Percentiles rank a stretch among this genome's conserved stretches.
Evolutionary conservation across 2,888 invertebrate species (phyloP).

Genomic region (Epistrophe grossulariae): DNA sequence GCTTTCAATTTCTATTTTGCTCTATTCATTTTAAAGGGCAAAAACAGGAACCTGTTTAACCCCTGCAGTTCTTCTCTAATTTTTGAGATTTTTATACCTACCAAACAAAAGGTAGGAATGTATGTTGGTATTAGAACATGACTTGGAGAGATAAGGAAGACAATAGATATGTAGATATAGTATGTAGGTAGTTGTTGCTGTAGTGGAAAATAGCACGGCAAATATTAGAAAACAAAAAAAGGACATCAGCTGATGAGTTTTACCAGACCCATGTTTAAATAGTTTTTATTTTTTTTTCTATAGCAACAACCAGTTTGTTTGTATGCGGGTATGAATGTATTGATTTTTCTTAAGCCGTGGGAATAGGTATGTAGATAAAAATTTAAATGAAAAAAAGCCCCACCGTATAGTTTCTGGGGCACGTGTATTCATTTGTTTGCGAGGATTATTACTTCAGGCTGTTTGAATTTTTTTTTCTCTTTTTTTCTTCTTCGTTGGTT

Average conservation of each 20-base stretch:
- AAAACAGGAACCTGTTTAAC: conserved; percentile 21
- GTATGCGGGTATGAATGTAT: conserved; percentile 17
- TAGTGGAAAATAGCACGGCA: conserved; percentile 29
- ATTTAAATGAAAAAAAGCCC: conserved; percentile 18
- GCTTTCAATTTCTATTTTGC: conserved; percentile 34
- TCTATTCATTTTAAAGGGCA: conserved; percentile 25
- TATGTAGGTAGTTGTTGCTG: too few species aligned
- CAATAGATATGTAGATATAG: background rate
- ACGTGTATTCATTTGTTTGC: conserved; percentile 56
- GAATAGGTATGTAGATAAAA: conserved; percentile 37
- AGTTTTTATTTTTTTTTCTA: background rate
- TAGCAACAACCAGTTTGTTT: conserved; percentile 35
- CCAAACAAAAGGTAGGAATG: background rate
- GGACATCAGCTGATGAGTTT: conserved; percentile 57
- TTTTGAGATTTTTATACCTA: background rate
- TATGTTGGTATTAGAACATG: background rate
- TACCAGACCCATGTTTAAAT: background rate
- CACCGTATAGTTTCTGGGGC: conserved; percentile 39
- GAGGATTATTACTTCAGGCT: conserved; percentile 52
- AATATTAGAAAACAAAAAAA: conserved; percentile 37
- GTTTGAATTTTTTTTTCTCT: background rate
- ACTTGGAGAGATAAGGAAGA: conserved; percentile 9
- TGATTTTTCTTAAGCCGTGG: conserved; percentile 60
- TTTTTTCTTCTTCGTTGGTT: conserved; percentile 5
- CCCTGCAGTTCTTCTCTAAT: conserved; percentile 3